Evolutionary conservation across 2,888 invertebrate species (phyloP).

Genomic region (Pegoplata infirma): DNA sequence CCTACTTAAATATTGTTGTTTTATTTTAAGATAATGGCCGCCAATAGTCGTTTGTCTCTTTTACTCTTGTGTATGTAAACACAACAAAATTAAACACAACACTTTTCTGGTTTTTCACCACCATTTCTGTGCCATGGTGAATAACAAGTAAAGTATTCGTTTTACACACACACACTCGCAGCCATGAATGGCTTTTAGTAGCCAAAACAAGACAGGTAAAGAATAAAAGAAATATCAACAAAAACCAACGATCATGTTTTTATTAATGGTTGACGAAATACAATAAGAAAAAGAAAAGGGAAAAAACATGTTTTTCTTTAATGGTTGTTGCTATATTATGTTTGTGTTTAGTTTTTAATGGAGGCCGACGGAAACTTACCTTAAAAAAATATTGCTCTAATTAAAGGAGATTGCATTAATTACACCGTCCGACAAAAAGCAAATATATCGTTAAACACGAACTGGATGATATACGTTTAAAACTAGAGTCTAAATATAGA

Average conservation of each 20-base stretch:
- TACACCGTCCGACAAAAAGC: too few relatives aligned
- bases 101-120: constrained; percentile 9
- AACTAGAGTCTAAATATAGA: too few relatives aligned
- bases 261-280: constrained; percentile 24
- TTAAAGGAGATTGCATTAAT: too few relatives aligned
- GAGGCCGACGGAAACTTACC: constrained; percentile 49
- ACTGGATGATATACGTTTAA: too few relatives aligned
- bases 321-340: constrained; percentile 1
- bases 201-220: constrained; percentile 8
- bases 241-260: constrained; percentile 6
- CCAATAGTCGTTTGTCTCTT: constrained; percentile 72
- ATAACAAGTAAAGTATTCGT: background rate
- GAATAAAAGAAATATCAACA: background rate
- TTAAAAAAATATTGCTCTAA: too few relatives aligned
- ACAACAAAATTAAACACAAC: background rate
- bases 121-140: too few relatives aligned
- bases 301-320: too few relatives aligned
- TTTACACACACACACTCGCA: background rate
- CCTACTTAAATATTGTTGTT: constrained; percentile 27
- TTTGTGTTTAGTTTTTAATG: constrained; percentile 5
- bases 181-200: background rate
- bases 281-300: background rate
- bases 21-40: constrained; percentile 58
- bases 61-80: constrained; percentile 51
- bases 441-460: too few relatives aligned